phyloP scores from a whole-genome alignment of 2,797 vertebrate species.

The Galago senegalensis region DNA sequence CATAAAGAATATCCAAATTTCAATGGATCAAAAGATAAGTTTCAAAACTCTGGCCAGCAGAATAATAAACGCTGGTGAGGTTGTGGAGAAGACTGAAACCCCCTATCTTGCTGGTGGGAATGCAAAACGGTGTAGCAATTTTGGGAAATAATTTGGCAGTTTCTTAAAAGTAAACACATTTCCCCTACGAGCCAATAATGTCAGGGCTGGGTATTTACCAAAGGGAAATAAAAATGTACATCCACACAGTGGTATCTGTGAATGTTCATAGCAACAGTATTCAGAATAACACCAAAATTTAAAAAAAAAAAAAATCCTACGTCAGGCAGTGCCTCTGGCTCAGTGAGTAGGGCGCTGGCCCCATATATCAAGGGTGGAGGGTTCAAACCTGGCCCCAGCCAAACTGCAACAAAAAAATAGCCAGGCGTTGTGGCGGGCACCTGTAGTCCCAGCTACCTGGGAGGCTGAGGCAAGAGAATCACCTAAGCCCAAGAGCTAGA shows the following conservation, averaged over 20 bases:
- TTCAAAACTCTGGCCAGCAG: not conserved
- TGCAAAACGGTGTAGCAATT: not conserved
- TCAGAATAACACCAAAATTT: not conserved
- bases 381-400: too few species aligned
- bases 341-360: too few species aligned
- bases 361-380: too few species aligned
- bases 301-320: not conserved
- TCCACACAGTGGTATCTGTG: not conserved
- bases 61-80: not conserved
- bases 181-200: not conserved
- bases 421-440: too few species aligned
- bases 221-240: conserved; percentile 13
- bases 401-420: too few species aligned
- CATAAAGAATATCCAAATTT: not conserved
- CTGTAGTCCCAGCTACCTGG: too few species aligned
- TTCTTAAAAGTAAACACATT: conserved; percentile 17
- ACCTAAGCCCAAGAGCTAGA: too few species aligned
- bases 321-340: too few species aligned
- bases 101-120: not conserved
- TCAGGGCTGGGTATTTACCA: not conserved
- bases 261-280: not conserved
- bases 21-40: not conserved
- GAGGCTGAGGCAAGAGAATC: too few species aligned
- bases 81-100: not conserved
- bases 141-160: conserved; percentile 1